Percentiles rank a stretch among this genome's conserved stretches.
phyloP scores from a whole-genome alignment of 2,797 vertebrate species.

The Myotis daubentonii region DNA sequence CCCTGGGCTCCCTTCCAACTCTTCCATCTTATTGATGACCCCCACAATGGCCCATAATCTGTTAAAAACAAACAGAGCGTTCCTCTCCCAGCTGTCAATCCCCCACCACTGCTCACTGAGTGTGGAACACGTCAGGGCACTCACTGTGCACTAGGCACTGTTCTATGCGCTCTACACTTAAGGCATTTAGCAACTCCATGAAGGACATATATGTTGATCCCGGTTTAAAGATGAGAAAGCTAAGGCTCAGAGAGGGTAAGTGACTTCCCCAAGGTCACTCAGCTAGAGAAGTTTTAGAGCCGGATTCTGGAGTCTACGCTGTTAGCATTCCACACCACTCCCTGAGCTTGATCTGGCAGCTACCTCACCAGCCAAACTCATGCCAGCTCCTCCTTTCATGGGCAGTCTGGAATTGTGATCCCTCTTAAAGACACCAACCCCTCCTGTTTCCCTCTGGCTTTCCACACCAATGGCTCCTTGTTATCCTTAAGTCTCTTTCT shows the following conservation, averaged over 20 bases:
- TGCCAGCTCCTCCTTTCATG: too few species aligned
- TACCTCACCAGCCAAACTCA: background rate
- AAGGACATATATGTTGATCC: background rate
- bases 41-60: background rate
- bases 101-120: background rate
- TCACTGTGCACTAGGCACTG: background rate
- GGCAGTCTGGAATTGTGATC: background rate
- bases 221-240: background rate
- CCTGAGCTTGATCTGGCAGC: background rate
- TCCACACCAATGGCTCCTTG: background rate
- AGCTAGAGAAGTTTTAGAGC: background rate
- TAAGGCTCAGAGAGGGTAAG: background rate
- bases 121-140: background rate
- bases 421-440: background rate
- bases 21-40: background rate
- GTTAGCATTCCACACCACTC: rapidly evolving
- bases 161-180: background rate
- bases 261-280: background rate
- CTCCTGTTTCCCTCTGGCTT: background rate
- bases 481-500: background rate
- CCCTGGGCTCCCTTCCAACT: background rate
- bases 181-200: background rate
- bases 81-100: background rate
- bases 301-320: background rate
- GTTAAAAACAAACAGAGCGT: background rate